phyloP scores from a whole-genome alignment of 2,888 invertebrate species.

The Dryocosmus kuriphilus region DNA sequence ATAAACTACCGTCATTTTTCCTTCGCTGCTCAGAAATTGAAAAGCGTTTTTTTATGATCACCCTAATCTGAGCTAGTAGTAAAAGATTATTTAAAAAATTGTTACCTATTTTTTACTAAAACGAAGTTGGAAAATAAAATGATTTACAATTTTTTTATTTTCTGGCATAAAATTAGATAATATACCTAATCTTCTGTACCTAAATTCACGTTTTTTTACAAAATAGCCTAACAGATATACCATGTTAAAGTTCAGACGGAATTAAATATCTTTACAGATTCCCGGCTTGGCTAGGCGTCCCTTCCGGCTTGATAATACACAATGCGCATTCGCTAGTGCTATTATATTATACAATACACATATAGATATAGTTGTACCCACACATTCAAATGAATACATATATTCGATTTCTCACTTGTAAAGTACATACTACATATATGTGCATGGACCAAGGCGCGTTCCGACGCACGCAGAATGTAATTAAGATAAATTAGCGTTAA shows the following conservation, averaged over 20 bases:
- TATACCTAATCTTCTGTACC: not conserved
- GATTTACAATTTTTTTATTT: too few relatives aligned
- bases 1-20: too few relatives aligned
- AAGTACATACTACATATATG: slow-evolving; percentile 42
- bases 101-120: too few relatives aligned
- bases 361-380: slow-evolving; percentile 39
- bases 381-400: slow-evolving; percentile 40
- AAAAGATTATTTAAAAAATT: too few relatives aligned
- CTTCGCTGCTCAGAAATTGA: too few relatives aligned
- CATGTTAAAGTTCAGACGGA: not conserved
- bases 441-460: slow-evolving; percentile 57
- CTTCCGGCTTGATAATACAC: slow-evolving; percentile 26
- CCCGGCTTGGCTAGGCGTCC: slow-evolving; percentile 19
- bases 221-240: not conserved
- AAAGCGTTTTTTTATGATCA: too few relatives aligned
- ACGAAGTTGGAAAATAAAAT: too few relatives aligned
- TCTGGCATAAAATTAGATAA: too few relatives aligned
- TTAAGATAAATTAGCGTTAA: slow-evolving; percentile 77
- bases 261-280: slow-evolving; percentile 33
- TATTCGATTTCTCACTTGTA: slow-evolving; percentile 3
- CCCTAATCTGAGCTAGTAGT: too few relatives aligned
- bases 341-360: not conserved
- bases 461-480: slow-evolving; percentile 76
- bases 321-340: not conserved
- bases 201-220: not conserved